phyloP scores from a whole-genome alignment of 1,140 invertebrate genomes.

The Apis cerana region DNA sequence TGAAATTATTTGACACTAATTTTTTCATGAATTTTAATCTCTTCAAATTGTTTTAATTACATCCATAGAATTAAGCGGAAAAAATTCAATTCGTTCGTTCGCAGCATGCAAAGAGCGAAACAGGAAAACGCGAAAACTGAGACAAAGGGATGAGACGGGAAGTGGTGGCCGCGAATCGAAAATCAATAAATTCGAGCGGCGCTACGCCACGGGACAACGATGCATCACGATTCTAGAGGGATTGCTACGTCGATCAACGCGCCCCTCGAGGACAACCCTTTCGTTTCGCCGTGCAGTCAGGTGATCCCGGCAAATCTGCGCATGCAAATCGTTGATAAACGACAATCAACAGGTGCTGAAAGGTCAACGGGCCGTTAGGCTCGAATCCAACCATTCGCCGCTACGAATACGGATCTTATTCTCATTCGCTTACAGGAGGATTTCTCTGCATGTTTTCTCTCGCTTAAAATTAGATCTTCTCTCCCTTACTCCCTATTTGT shows the following conservation, averaged over 20 bases:
- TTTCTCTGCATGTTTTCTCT: background rate
- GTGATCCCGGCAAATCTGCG: constrained; percentile 55
- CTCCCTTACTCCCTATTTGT: background rate
- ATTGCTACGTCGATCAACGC: constrained; percentile 44
- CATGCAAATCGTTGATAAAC: constrained; percentile 68
- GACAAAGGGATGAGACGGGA: background rate
- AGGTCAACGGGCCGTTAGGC: constrained; percentile 65
- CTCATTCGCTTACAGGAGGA: constrained; percentile 21
- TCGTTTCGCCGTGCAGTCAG: constrained; percentile 41
- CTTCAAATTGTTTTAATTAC: too few relatives aligned
- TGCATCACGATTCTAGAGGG: constrained; percentile 14
- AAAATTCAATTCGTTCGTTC: background rate
- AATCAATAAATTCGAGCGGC: constrained; percentile 41
- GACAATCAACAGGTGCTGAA: constrained; percentile 68
- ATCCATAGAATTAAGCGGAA: too few relatives aligned
- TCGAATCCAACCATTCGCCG: constrained; percentile 56
- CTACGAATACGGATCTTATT: constrained; percentile 14
- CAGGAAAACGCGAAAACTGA: background rate
- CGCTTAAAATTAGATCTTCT: constrained; percentile 13
- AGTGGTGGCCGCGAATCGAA: constrained; percentile 22
- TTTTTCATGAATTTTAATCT: too few relatives aligned
- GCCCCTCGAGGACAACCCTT: constrained; percentile 28
- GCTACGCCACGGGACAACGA: background rate
- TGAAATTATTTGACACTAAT: background rate
- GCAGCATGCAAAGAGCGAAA: background rate